Percentiles rank a stretch among this genome's conserved stretches.
Evolutionary conservation across 2,797 vertebrate genomes (phyloP).

Genomic region (Esox masquinongy): DNA sequence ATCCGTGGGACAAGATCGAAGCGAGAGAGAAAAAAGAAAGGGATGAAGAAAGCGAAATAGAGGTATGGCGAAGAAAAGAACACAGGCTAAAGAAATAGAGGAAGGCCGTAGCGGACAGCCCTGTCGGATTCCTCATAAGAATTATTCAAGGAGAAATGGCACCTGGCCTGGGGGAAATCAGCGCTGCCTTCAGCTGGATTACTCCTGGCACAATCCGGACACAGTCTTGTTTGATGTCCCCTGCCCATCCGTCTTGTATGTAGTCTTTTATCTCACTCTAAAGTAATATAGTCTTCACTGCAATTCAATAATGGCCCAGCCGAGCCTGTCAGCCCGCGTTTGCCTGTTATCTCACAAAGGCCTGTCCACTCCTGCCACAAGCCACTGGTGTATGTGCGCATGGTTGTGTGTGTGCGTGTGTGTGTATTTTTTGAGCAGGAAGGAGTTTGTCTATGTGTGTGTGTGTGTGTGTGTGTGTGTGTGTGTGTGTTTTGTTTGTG

Average conservation of each 20-base stretch:
- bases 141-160: conserved; percentile 90
- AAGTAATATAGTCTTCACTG: conserved; percentile 97
- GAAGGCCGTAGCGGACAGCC: conserved; percentile 38
- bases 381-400: conserved; percentile 62
- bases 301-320: conserved; percentile 96
- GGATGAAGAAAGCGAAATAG: conserved; percentile 16
- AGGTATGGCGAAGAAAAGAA: not conserved
- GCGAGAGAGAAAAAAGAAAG: conserved; percentile 40
- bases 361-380: conserved; percentile 92
- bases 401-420: conserved; percentile 20
- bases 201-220: conserved; percentile 94
- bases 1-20: conserved; percentile 48
- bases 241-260: conserved; percentile 94
- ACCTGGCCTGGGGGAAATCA: conserved; percentile 92
- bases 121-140: conserved; percentile 82
- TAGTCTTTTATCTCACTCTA: conserved; percentile 98
- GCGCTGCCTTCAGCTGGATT: conserved; percentile 89
- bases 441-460: no score
- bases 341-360: conserved; percentile 95
- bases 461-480: conserved; percentile 22
- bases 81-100: conserved; percentile 16
- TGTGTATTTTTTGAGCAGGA: conserved; percentile 35
- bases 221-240: conserved; percentile 96
- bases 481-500: conserved; percentile 48
- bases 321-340: conserved; percentile 93